phyloP scores from a whole-genome alignment of 1,140 invertebrate species.

The Coptotermes formosanus region DNA sequence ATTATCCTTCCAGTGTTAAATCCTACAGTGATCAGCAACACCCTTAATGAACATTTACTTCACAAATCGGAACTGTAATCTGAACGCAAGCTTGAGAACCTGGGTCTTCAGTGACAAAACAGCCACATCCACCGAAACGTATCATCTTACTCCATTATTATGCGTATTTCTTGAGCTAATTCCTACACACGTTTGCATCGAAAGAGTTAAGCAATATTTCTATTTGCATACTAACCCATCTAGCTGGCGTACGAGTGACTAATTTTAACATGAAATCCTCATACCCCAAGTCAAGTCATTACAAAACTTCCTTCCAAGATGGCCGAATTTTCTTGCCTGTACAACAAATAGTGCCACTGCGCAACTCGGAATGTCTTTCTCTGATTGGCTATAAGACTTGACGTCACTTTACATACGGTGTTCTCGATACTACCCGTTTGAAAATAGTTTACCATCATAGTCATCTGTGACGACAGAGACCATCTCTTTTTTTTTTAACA shows the following conservation, averaged over 20 bases:
- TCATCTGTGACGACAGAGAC: neutral
- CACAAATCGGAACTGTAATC: neutral
- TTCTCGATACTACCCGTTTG: neutral
- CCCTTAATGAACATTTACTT: neutral
- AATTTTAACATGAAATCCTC: conserved; percentile 30
- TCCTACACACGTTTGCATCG: neutral
- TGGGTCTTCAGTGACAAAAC: conserved; percentile 29
- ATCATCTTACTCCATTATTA: conserved; percentile 16
- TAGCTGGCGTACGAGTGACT: conserved; percentile 24
- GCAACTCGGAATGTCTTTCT: conserved; percentile 37
- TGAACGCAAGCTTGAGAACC: neutral
- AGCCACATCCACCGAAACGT: conserved; percentile 33
- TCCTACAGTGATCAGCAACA: neutral
- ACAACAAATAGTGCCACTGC: conserved; percentile 40
- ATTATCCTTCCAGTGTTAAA: neutral
- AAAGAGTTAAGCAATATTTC: conserved; percentile 7
- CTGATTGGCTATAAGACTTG: conserved; percentile 30
- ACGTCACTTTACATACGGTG: conserved; percentile 28
- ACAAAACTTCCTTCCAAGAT: conserved; percentile 42
- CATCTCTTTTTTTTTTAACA: too few species aligned
- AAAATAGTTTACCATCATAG: neutral
- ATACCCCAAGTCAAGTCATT: conserved; percentile 35
- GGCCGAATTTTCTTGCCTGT: conserved; percentile 40
- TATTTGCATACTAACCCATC: conserved; percentile 33
- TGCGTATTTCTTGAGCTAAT: neutral